Conservation (phyloP, 2,888 invertebrate genomes). For the Drosophila peninsularis region DNA sequence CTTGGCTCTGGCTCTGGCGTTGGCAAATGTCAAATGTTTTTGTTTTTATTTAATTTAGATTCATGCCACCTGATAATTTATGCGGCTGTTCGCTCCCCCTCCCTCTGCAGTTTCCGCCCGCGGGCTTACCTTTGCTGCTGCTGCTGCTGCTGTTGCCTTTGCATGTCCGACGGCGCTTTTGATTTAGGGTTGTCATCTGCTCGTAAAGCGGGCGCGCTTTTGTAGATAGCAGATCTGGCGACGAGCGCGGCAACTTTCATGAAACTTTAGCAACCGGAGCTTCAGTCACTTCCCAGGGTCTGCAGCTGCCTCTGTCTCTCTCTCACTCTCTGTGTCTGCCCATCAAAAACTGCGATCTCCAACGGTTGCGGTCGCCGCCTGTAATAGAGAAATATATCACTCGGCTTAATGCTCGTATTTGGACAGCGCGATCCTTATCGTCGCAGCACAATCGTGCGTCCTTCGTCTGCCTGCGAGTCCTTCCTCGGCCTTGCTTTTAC, state of each 20-base stretch:
- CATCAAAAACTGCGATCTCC: constrained; percentile 22
- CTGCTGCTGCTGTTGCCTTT: constrained; percentile 12
- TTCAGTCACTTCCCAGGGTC: constrained; percentile 13
- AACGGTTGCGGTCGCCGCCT: constrained; percentile 38
- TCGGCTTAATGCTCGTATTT: constrained; percentile 46
- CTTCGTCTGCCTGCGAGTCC: constrained; percentile 30
- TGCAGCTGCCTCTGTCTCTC: neutral
- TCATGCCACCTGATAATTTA: constrained; percentile 70
- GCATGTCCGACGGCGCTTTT: constrained; percentile 67
- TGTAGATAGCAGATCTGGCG: constrained; percentile 59
- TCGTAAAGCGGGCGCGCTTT: constrained; percentile 64
- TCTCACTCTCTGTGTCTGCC: neutral
- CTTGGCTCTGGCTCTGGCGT: constrained; percentile 18
- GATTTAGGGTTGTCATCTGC: constrained; percentile 67
- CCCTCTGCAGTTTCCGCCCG: constrained; percentile 50
- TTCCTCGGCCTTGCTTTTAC: constrained; percentile 63
- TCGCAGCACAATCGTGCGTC: constrained; percentile 38
- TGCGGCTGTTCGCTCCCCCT: constrained; percentile 44
- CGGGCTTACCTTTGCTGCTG: constrained; percentile 16
- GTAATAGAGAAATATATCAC: constrained; percentile 77
- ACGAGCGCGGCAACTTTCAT: constrained; percentile 41
- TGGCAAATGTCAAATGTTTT: constrained; percentile 73
- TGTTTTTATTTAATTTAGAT: constrained; percentile 78
- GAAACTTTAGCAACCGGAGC: constrained; percentile 11
- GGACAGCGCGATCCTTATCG: constrained; percentile 52